Conservation (phyloP, 2,113 vertebrate species). For the Pimephales promelas region DNA sequence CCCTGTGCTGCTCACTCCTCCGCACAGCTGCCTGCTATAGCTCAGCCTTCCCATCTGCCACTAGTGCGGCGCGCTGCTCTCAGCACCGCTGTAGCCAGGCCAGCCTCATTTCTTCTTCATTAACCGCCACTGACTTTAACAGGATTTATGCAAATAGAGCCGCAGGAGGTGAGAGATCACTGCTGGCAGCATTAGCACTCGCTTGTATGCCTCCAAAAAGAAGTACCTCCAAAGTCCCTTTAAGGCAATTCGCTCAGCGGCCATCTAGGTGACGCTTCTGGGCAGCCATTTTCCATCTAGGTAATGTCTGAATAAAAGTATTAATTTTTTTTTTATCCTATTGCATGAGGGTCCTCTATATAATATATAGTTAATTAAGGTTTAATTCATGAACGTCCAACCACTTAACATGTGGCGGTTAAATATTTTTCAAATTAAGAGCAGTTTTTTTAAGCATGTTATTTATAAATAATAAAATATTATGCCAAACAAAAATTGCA, state of each 20-base stretch:
- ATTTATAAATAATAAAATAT: neutral
- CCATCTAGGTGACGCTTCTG: neutral
- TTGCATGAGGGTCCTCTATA: neutral
- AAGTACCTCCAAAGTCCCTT: conserved; percentile 13
- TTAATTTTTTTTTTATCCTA: neutral
- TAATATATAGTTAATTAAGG: neutral
- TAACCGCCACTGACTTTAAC: conserved; percentile 89
- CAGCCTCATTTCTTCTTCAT: conserved; percentile 90
- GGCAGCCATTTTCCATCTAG: conserved; percentile 1
- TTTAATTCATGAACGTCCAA: neutral
- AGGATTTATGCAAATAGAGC: conserved; percentile 90
- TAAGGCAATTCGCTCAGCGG: neutral
- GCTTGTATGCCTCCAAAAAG: neutral
- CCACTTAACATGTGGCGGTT: neutral
- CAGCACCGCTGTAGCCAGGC: conserved; percentile 62
- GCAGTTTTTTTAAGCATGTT: neutral
- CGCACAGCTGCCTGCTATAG: conserved; percentile 81
- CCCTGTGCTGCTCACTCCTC: conserved; percentile 8
- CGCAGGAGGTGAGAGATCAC: conserved; percentile 79
- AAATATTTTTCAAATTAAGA: neutral
- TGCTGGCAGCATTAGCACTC: conserved; percentile 62
- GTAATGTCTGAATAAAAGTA: neutral
- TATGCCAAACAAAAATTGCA: neutral
- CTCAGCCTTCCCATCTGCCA: conserved; percentile 90
- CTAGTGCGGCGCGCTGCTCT: conserved; percentile 69